These are phyloP conservation scores for Lophotis ruficrista DNA, from an alignment of 2,113 vertebrate genomes.

Conservation along the genomic window DNA sequence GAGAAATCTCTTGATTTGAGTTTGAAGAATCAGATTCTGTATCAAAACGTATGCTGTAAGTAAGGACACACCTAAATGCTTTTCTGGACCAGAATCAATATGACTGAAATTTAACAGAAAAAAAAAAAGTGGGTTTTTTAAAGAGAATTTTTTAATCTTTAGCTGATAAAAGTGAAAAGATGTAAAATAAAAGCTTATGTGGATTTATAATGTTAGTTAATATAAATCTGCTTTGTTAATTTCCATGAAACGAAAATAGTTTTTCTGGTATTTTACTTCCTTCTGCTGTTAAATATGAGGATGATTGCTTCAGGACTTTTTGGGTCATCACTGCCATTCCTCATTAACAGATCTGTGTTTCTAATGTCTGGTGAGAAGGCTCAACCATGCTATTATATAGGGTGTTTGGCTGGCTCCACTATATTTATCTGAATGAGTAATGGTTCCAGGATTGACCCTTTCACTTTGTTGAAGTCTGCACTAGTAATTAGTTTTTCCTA, in stretches of 20 bases:
- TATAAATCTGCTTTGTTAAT: background rate
- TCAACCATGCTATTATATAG: background rate
- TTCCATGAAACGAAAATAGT: background rate
- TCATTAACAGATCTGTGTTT: background rate
- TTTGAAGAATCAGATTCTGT: background rate
- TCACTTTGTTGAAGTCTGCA: background rate
- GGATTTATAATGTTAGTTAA: background rate
- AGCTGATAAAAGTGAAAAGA: background rate
- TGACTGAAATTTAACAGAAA: background rate
- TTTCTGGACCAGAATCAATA: background rate
- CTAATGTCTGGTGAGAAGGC: background rate
- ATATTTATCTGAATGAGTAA: background rate
- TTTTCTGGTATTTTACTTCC: background rate
- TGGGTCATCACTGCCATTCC: background rate
- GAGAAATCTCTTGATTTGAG: background rate
- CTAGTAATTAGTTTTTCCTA: background rate
- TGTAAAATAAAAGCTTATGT: background rate
- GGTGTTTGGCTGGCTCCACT: background rate
- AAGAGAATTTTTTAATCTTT: background rate
- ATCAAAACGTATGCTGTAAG: background rate
- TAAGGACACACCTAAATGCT: background rate
- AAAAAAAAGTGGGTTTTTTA: rapidly evolving
- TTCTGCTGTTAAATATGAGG: background rate
- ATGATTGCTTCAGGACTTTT: background rate
- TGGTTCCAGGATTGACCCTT: background rate